Percentiles rank a stretch among this genome's conserved stretches.
Evolutionary conservation across 2,888 invertebrate species (phyloP).

Genomic region (Drosophila atripex): DNA sequence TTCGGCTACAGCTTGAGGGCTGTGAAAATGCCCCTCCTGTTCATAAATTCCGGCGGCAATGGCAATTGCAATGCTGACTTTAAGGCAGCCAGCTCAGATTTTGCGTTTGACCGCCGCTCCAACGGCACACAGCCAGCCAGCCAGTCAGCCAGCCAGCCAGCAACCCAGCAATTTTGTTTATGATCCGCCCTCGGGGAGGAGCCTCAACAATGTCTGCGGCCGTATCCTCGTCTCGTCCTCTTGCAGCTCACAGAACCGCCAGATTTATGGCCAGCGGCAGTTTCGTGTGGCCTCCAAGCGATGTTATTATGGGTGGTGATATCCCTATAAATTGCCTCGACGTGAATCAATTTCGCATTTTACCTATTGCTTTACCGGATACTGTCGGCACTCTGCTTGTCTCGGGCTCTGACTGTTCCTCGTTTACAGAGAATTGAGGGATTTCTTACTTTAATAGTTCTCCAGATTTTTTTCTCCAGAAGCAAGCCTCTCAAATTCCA

Average conservation of each 20-base stretch:
- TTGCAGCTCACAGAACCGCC: conserved; percentile 29
- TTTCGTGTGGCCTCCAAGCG: conserved; percentile 1
- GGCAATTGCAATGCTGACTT: conserved; percentile 48
- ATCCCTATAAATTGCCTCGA: conserved; percentile 15
- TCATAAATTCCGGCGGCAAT: conserved; percentile 30
- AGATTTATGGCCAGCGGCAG: conserved; percentile 60
- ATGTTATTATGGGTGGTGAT: neutral
- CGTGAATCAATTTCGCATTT: conserved; percentile 27
- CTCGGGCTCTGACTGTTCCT: no score
- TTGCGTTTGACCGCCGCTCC: conserved; percentile 12
- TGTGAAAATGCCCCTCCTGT: conserved; percentile 32
- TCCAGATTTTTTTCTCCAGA: no score
- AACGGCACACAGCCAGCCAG: conserved; percentile 21
- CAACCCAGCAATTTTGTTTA: conserved; percentile 53
- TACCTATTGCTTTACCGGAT: neutral
- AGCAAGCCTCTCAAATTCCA: neutral
- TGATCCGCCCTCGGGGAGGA: conserved; percentile 5
- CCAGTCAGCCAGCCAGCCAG: conserved; percentile 42
- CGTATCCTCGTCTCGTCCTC: conserved; percentile 1
- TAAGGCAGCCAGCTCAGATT: conserved; percentile 25
- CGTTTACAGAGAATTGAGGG: no score
- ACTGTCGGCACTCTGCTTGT: neutral
- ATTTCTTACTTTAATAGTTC: no score
- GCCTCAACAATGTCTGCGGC: conserved; percentile 19
- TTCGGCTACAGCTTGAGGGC: conserved; percentile 39